Evolutionary conservation across 1,140 invertebrate genomes (phyloP).

Genomic region (Macrostomum lignano): DNA sequence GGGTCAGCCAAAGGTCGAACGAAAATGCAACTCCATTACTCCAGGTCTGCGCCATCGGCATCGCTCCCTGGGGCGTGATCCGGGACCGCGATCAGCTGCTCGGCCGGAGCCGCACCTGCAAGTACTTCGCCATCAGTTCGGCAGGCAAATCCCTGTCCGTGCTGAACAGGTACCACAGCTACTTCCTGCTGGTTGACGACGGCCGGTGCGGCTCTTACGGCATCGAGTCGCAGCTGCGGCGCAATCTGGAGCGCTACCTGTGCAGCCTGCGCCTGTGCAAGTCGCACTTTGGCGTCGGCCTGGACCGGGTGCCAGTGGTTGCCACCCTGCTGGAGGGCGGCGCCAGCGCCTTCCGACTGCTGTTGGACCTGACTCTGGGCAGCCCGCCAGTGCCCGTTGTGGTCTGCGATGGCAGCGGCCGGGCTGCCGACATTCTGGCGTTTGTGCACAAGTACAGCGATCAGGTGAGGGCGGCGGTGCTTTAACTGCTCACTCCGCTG

Average conservation of each 20-base stretch:
- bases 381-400: slow-evolving; percentile 49
- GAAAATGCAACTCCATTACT: too few species aligned
- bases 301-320: slow-evolving; percentile 52
- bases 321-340: slow-evolving; percentile 85
- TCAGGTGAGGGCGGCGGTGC: too few species aligned
- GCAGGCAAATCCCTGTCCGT: too few species aligned
- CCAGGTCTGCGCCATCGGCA: slow-evolving; percentile 84
- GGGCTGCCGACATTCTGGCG: slow-evolving; percentile 73
- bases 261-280: neutral
- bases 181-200: slow-evolving; percentile 84
- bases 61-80: slow-evolving; percentile 86
- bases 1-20: too few species aligned
- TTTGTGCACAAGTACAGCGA: slow-evolving; percentile 53
- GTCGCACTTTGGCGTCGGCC: neutral
- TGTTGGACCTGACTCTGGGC: slow-evolving; percentile 78
- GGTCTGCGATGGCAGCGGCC: slow-evolving; percentile 74
- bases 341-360: slow-evolving; percentile 70
- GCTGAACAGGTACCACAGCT: slow-evolving; percentile 75
- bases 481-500: too few species aligned
- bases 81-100: slow-evolving; percentile 68
- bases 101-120: slow-evolving; percentile 21
- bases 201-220: slow-evolving; percentile 69
- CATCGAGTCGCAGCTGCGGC: slow-evolving; percentile 56
- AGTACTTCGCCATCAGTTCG: too few species aligned
- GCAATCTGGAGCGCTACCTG: slow-evolving; percentile 61